phyloP scores from a whole-genome alignment of 2,113 vertebrate genomes.

The Myanophis thanlyinensis region DNA sequence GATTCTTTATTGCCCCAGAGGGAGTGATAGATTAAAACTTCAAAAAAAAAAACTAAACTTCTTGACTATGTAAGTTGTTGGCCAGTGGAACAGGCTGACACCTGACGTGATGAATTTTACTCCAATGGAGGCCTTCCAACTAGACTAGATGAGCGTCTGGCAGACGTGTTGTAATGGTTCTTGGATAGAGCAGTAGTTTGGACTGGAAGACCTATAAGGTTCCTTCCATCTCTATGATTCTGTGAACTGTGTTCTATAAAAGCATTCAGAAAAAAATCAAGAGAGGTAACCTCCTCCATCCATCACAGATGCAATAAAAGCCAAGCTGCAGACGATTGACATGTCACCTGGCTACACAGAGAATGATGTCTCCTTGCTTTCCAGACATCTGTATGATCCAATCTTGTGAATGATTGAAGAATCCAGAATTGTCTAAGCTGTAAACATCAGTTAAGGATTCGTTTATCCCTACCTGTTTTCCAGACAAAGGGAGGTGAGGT shows the following conservation, averaged over 20 bases:
- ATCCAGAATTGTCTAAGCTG: neutral
- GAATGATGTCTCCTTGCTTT: neutral
- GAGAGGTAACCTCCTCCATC: neutral
- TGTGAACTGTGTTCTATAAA: neutral
- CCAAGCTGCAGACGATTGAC: neutral
- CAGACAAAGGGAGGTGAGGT: constrained; percentile 86
- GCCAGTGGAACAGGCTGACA: neutral
- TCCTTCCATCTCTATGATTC: neutral
- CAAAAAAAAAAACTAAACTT: neutral
- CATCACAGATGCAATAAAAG: neutral
- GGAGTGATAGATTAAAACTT: neutral
- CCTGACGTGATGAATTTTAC: neutral
- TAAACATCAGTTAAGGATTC: neutral
- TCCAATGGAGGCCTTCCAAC: neutral
- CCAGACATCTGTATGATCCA: neutral
- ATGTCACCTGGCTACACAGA: neutral
- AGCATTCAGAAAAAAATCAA: neutral
- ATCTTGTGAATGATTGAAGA: neutral
- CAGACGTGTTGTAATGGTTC: neutral
- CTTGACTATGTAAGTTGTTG: neutral
- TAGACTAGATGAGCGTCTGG: neutral
- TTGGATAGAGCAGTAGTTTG: neutral
- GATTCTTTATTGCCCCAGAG: neutral
- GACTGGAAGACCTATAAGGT: neutral
- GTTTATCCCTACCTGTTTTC: constrained; percentile 87